Evolutionary conservation across 1,140 invertebrate genomes (phyloP).

Genomic region (Wiebesia pumilae): DNA sequence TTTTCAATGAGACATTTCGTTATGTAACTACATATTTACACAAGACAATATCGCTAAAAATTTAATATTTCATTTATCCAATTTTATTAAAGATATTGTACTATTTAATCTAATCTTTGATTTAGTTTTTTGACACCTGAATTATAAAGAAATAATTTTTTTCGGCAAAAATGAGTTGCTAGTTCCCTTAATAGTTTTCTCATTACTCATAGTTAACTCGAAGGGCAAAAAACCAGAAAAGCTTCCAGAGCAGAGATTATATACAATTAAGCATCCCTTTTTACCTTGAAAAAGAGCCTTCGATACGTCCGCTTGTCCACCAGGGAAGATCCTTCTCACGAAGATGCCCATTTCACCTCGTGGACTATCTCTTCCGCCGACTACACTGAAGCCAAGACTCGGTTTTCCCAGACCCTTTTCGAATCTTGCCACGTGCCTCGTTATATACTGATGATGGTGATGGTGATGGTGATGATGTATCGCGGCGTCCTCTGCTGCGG

Average conservation of each 20-base stretch:
- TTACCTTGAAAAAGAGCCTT: constrained; percentile 84
- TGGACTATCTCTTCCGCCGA: constrained; percentile 83
- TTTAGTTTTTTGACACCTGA: no score
- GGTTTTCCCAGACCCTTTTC: constrained; percentile 81
- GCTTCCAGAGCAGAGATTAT: not conserved
- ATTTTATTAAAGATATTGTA: no score
- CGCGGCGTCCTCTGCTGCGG: not conserved
- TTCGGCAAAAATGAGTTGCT: no score
- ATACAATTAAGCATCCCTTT: not conserved
- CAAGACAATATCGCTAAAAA: no score
- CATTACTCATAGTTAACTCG: not conserved
- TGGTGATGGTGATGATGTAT: not conserved
- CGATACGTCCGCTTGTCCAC: constrained; percentile 82
- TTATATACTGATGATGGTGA: constrained; percentile 71
- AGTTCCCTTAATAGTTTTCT: not conserved
- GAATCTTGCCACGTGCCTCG: constrained; percentile 74
- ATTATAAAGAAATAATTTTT: no score
- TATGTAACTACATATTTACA: no score
- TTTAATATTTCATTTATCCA: no score
- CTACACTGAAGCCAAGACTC: constrained; percentile 84
- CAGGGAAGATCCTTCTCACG: constrained; percentile 82
- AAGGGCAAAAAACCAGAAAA: not conserved
- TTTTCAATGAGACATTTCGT: no score
- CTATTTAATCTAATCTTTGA: no score
- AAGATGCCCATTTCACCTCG: constrained; percentile 84